Evolutionary conservation across 2,113 vertebrate genomes (phyloP).

Genomic region (Solenodon paradoxus): DNA sequence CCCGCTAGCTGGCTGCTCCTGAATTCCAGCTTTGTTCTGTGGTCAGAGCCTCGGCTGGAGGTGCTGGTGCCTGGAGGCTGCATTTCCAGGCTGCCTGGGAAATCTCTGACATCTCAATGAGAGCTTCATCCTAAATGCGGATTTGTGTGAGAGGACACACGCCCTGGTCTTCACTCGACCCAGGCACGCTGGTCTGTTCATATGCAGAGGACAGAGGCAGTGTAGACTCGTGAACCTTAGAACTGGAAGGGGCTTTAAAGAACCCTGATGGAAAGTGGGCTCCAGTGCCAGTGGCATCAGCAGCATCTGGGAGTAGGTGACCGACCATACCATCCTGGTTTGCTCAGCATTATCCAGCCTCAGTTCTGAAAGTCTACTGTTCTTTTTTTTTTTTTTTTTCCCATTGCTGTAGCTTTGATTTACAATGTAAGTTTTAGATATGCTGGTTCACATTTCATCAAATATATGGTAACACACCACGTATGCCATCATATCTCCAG

Average conservation of each 20-base stretch:
- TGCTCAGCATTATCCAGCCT: not conserved
- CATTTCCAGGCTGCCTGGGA: not conserved
- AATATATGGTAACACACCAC: no score
- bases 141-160: not conserved
- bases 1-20: not conserved
- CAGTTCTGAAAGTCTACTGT: no score
- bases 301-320: not conserved
- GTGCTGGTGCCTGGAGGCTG: not conserved
- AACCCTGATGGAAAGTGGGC: no score
- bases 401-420: no score
- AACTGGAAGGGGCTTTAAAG: not conserved
- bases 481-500: no score
- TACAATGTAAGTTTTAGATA: no score
- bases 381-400: no score
- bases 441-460: no score
- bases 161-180: rapidly evolving
- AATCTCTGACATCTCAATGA: not conserved
- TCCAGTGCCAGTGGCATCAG: not conserved
- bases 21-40: conserved; percentile 23
- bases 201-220: not conserved
- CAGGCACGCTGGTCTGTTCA: not conserved
- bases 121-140: not conserved
- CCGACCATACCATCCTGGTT: rapidly evolving
- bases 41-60: not conserved
- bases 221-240: not conserved